Evolutionary conservation across 2,888 invertebrate species (phyloP).

Genomic region (Dugesia japonica): DNA sequence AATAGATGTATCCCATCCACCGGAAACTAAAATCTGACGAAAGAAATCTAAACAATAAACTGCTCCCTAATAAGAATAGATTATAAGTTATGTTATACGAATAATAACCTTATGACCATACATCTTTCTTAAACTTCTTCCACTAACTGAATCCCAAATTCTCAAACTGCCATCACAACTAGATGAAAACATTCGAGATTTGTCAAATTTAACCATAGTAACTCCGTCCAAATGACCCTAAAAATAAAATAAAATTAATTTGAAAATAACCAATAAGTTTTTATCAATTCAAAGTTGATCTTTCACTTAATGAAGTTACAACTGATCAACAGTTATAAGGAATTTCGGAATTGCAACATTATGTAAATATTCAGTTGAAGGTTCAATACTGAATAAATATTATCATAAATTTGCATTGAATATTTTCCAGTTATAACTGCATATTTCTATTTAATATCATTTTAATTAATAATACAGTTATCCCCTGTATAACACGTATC

Average conservation of each 20-base stretch:
- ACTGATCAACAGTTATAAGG: too few relatives aligned
- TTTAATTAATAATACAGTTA: too few relatives aligned
- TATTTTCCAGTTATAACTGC: too few relatives aligned
- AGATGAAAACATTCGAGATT: background rate
- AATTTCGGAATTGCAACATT: too few relatives aligned
- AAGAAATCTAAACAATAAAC: slow-evolving; percentile 7
- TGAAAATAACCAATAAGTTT: too few relatives aligned
- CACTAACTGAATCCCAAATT: background rate
- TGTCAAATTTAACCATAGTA: background rate
- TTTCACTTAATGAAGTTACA: too few relatives aligned
- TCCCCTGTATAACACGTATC: too few relatives aligned
- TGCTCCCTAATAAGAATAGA: background rate
- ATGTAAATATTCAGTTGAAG: too few relatives aligned
- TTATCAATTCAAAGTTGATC: too few relatives aligned
- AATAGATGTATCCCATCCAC: background rate
- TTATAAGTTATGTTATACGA: background rate
- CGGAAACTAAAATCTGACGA: background rate
- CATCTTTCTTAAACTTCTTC: background rate
- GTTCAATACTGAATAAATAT: too few relatives aligned
- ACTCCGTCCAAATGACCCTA: background rate
- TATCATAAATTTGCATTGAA: too few relatives aligned
- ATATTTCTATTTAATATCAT: too few relatives aligned
- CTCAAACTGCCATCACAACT: background rate
- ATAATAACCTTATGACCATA: background rate
- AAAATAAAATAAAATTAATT: background rate